Evolutionary conservation across 2,113 vertebrate genomes (phyloP), one percentile per base, ranked within the genome.

Genomic region (Sapajus apella): DNA sequence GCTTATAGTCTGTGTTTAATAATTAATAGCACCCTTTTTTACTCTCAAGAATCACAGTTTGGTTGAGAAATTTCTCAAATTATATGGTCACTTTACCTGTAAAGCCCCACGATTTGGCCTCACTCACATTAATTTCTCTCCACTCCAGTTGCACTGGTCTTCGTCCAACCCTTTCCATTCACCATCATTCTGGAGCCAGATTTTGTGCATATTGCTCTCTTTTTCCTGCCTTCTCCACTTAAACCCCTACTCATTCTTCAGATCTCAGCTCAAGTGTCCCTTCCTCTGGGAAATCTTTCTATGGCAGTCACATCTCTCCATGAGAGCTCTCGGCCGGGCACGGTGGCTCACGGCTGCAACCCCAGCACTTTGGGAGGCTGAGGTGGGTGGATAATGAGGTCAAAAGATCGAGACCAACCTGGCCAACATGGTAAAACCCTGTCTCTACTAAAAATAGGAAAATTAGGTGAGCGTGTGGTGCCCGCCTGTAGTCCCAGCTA

Each of bases 21-120:
- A 50, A 85, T 95, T 88, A 95, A 73, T 10, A 58, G 37, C 16
- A 70, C 4, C 50, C 35, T 47, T 8, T 77, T 95, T 79, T 40
- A 77, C 43, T 85, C 55, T 45, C 32, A 47, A 37, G 25, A 55
- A 66, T 80, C 86, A 73, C 11, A 47, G 45, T n/a, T 77, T 30
- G 52, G 17, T 35, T 70, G 72, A 92, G 75, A 95, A 92, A 94
- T 21, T 64, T 64, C 21, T 58, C 56, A 58, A 23, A 14, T 30
- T 64, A 64, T 30, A 64, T 6, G 30, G 47, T 64, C 18, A 43
- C 8, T 92, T 25, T 50, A 40, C 32, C 61, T 40, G 23, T 8
- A 45, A 79, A 64, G 37, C 25, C 32, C 30, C 43, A 17, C 1
- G 2, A 14, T 32, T 1, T 23, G 45, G 35, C 52, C 43, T 79